These are phyloP conservation scores for Discoglossus pictus DNA, from an alignment of 2,797 vertebrate species.

Conservation along the genomic window DNA sequence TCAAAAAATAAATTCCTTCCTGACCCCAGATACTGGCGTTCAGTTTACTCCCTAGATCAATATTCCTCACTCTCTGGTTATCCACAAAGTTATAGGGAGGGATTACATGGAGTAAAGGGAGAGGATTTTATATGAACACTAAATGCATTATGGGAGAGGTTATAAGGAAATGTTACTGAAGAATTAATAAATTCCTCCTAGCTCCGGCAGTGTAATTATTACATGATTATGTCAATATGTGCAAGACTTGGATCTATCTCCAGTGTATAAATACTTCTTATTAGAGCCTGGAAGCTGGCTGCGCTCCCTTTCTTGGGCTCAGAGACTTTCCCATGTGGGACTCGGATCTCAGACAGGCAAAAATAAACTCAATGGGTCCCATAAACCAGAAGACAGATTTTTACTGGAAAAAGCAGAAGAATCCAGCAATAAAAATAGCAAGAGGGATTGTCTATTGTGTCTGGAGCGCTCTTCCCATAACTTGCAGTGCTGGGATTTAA, in stretches of 20 bases:
- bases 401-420: slow-evolving; percentile 7
- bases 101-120: no score
- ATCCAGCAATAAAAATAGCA: slow-evolving; percentile 29
- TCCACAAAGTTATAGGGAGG: no score
- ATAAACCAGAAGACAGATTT: slow-evolving; percentile 1
- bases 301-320: background rate
- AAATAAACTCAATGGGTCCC: slow-evolving; percentile 28
- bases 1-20: no score
- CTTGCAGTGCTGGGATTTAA: background rate
- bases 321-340: slow-evolving; percentile 33
- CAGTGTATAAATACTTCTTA: slow-evolving; percentile 13
- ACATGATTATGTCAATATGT: background rate
- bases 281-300: slow-evolving; percentile 19
- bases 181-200: no score
- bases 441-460: background rate
- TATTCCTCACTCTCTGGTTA: no score
- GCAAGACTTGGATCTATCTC: background rate
- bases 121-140: no score
- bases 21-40: no score
- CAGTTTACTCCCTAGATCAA: no score
- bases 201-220: no score
- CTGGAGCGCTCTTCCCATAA: background rate
- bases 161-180: no score
- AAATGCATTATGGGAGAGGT: no score
- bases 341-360: slow-evolving; percentile 18